Base-by-base conservation (phyloP, 2,888 invertebrate species). In the Coelopa pilipes region DNA sequence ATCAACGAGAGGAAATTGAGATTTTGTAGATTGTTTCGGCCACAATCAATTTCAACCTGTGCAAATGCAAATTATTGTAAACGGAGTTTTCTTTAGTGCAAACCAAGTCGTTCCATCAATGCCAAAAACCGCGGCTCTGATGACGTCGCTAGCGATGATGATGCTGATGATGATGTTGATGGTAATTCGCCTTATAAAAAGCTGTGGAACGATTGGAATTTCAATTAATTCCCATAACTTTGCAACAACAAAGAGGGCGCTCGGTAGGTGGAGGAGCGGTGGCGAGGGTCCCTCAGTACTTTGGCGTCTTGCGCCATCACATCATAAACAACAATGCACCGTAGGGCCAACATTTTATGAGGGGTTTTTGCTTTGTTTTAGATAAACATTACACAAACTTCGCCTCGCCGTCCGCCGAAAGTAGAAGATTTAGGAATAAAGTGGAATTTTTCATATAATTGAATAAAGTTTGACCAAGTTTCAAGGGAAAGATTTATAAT, bases 211-310 rank as follows among this genome's bases (percentile, higher is more conserved):
- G 82, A 81, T 80, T 83, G 84, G 87, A 87, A 86, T 86, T 86
- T 87, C 86, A 86, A 86, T 86, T 86, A 86, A 86, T 86, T 85
- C 85, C 83, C 84, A 85, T 87, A 87, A 86, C 84, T 85, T 84
- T 84, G 81, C 82, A 80, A 78, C 34, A 34, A 34, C 34, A 34
- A 34, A 4, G 34, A 2, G 34, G 34, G 1, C 55, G 73, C 72
- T 55, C 72, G 74, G 67, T 72, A 74, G 47, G 9, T 12, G 21
- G 34, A 4, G 17, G 12, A 19, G 9, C 5, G 21, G 34, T 34
- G 17, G 12, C 10, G 47, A 74, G 75, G 2, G 45, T 45, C 46
- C 46, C 46, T 11, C 46, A 65, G 17, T 47, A 65, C 47, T 11
- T 65, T 13, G n/a, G 7, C 19, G 65, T 17, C 46, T 65, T 65